Conservation (phyloP, 2,113 vertebrate genomes). For the Campylomormyrus tamandua region DNA sequence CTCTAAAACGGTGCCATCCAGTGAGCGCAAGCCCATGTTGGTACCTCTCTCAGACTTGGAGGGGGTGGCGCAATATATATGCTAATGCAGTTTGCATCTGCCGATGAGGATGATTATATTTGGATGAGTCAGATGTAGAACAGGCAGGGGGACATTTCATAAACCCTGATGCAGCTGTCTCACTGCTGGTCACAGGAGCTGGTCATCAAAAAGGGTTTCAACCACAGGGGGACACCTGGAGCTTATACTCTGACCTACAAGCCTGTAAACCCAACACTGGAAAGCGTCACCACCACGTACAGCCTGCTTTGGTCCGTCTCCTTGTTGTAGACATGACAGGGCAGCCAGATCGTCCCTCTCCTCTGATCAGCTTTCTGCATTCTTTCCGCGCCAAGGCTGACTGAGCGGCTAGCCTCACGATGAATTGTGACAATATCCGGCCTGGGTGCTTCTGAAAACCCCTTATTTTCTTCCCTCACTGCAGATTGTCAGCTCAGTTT, state of each 20-base stretch:
- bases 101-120: slow-evolving; percentile 29
- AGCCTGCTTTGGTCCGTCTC: not conserved
- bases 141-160: slow-evolving; percentile 1
- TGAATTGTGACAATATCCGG: slow-evolving; percentile 17
- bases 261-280: not conserved
- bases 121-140: slow-evolving; percentile 18
- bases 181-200: slow-evolving; percentile 9
- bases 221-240: not conserved
- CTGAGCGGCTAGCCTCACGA: slow-evolving; percentile 12
- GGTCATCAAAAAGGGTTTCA: not conserved
- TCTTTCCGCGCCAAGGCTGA: slow-evolving; percentile 4
- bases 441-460: not conserved
- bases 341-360: slow-evolving; percentile 1
- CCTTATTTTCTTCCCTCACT: not conserved
- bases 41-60: slow-evolving; percentile 11
- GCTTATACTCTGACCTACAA: not conserved
- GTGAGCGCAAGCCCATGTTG: slow-evolving; percentile 9
- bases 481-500: not conserved
- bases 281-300: not conserved
- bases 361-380: slow-evolving; percentile 5
- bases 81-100: slow-evolving; percentile 35
- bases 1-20: not conserved
- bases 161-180: slow-evolving; percentile 23
- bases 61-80: slow-evolving; percentile 36
- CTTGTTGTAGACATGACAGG: slow-evolving; percentile 14